Conservation (phyloP, 2,888 invertebrate species). For the Xestia xanthographa region DNA sequence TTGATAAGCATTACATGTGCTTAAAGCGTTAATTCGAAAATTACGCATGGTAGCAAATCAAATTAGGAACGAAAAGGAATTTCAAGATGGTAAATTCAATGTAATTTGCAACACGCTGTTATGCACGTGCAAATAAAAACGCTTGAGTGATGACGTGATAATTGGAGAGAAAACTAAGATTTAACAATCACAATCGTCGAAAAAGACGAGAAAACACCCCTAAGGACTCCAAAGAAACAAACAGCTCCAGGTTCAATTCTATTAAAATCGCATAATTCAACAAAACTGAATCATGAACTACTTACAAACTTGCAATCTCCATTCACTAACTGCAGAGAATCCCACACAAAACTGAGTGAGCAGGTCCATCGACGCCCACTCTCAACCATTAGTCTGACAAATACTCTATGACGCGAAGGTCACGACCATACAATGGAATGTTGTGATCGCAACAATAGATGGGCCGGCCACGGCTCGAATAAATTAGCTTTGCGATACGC, state of each 20-base stretch:
- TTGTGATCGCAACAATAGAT: conserved; percentile 80
- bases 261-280: neutral
- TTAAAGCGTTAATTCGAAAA: conserved; percentile 34
- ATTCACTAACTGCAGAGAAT: conserved; percentile 48
- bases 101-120: conserved; percentile 32
- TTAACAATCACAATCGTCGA: neutral
- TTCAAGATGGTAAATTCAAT: conserved; percentile 11
- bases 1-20: conserved; percentile 13
- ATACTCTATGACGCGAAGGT: conserved; percentile 78
- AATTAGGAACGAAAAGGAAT: conserved; percentile 36
- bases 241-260: neutral
- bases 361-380: conserved; percentile 70
- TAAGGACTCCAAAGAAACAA: neutral
- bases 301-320: conserved; percentile 44
- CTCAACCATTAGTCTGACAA: conserved; percentile 64
- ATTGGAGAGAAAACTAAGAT: neutral
- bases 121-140: conserved; percentile 30
- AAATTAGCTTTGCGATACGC: conserved; percentile 73
- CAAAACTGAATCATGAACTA: conserved; percentile 7
- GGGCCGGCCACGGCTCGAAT: conserved; percentile 79
- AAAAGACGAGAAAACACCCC: neutral
- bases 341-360: conserved; percentile 60
- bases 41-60: conserved; percentile 25
- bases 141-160: conserved; percentile 9
- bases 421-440: conserved; percentile 84